phyloP scores from a whole-genome alignment of 2,797 vertebrate species.

The Loriculus beryllinus region DNA sequence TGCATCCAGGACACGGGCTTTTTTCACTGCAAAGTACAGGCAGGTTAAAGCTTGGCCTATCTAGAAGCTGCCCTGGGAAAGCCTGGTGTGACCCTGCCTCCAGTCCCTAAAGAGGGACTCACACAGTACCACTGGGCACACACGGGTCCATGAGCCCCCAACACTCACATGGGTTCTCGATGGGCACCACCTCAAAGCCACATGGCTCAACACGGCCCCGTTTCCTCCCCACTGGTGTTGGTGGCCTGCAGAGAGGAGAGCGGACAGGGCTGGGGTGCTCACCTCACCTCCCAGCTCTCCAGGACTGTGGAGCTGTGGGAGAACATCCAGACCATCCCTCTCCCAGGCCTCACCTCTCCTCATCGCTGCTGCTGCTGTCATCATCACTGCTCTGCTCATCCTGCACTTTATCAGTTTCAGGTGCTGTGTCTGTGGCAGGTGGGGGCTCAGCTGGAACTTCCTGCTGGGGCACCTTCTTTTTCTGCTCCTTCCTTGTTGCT shows the following conservation, averaged over 20 bases:
- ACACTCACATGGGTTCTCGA: constrained; percentile 87
- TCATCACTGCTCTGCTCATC: constrained; percentile 68
- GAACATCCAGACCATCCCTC: fast-evolving
- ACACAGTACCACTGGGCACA: neutral
- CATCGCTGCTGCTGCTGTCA: constrained; percentile 81
- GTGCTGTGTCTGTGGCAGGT: fast-evolving
- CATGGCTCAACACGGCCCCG: constrained; percentile 4
- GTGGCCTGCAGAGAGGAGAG: constrained; percentile 66
- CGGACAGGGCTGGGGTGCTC: neutral
- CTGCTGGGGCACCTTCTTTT: neutral
- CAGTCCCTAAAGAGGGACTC: neutral
- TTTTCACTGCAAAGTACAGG: constrained; percentile 74
- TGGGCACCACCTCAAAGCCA: constrained; percentile 86
- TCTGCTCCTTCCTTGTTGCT: neutral
- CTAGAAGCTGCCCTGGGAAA: neutral
- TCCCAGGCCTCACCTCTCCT: constrained; percentile 78
- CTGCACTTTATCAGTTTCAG: fast-evolving
- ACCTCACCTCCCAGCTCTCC: neutral
- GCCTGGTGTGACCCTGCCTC: fast-evolving
- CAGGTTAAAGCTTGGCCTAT: neutral
- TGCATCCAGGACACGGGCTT: constrained; percentile 83
- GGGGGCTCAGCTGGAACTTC: neutral
- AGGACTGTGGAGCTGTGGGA: neutral
- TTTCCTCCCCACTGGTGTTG: neutral
- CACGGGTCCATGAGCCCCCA: neutral